phyloP scores from a whole-genome alignment of 2,113 vertebrate species.

The Rhodinocichla rosea region DNA sequence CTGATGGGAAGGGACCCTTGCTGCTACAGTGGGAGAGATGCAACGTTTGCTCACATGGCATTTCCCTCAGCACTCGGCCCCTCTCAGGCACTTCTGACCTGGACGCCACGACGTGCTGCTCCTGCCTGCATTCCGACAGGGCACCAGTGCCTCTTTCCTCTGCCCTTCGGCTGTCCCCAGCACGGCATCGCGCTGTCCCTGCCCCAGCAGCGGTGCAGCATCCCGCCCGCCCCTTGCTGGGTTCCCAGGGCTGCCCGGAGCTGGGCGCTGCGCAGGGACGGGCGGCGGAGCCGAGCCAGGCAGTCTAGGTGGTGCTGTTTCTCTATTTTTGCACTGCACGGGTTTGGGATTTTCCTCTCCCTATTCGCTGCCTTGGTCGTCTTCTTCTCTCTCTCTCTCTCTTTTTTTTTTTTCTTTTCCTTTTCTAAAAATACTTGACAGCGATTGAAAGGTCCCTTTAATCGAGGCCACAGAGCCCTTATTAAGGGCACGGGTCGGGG shows the following conservation, averaged over 20 bases:
- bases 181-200: background rate
- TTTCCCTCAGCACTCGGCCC: background rate
- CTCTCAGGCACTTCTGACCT: background rate
- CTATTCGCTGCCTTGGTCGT: conserved; percentile 56
- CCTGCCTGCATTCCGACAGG: background rate
- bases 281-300: background rate
- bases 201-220: background rate
- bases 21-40: background rate
- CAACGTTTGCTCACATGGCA: accelerated
- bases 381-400: conserved; percentile 49
- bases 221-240: background rate
- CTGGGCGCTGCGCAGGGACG: background rate
- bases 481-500: conserved; percentile 77
- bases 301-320: conserved; percentile 80
- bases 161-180: background rate
- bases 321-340: conserved; percentile 69
- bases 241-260: background rate
- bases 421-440: conserved; percentile 84
- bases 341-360: conserved; percentile 56
- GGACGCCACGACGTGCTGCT: accelerated
- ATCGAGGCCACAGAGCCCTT: conserved; percentile 70
- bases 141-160: background rate
- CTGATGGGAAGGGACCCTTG: background rate
- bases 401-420: conserved; percentile 19
- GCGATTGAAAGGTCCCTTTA: conserved; percentile 83